Evolutionary conservation across 2,888 invertebrate species (phyloP).

Genomic region (Caenorhabditis angaria): DNA sequence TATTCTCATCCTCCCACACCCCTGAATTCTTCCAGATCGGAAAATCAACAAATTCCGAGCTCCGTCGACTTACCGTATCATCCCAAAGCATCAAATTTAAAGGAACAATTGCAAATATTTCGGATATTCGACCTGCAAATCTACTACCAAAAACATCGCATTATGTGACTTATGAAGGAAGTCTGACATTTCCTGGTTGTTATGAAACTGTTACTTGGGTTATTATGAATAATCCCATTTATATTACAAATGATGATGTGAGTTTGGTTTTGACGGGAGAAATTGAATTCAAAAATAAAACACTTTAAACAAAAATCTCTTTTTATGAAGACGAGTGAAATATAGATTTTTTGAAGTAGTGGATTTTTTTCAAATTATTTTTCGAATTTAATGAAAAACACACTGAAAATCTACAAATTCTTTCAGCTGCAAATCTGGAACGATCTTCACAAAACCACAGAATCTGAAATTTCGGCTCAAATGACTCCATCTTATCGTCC

Average conservation of each 20-base stretch:
- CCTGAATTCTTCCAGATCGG: constrained; percentile 81
- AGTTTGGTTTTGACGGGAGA: too few species aligned
- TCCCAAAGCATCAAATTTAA: constrained; percentile 88
- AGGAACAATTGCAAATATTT: constrained; percentile 84
- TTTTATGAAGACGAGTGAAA: neutral
- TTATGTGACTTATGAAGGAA: constrained; percentile 84
- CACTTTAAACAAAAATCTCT: neutral
- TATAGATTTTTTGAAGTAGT: neutral
- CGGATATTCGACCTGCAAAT: constrained; percentile 85
- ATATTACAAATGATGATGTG: constrained; percentile 94
- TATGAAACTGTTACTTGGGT: constrained; percentile 99
- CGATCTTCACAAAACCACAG: constrained; percentile 68
- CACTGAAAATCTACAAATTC: too few species aligned
- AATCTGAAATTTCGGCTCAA: too few species aligned
- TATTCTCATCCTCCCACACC: neutral
- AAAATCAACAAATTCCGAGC: constrained; percentile 88
- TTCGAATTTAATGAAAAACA: too few species aligned
- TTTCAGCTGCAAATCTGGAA: constrained; percentile 70
- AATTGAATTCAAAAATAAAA: too few species aligned
- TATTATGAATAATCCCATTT: constrained; percentile 95
- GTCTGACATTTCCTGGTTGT: constrained; percentile 77
- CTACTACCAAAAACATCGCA: constrained; percentile 89
- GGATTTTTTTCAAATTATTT: too few species aligned
- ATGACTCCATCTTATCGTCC: constrained; percentile 85
- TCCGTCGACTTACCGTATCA: constrained; percentile 89